These are phyloP conservation scores for Chlamydotis undulata DNA, from an alignment of 2,113 vertebrate species.

Conservation along the genomic window DNA sequence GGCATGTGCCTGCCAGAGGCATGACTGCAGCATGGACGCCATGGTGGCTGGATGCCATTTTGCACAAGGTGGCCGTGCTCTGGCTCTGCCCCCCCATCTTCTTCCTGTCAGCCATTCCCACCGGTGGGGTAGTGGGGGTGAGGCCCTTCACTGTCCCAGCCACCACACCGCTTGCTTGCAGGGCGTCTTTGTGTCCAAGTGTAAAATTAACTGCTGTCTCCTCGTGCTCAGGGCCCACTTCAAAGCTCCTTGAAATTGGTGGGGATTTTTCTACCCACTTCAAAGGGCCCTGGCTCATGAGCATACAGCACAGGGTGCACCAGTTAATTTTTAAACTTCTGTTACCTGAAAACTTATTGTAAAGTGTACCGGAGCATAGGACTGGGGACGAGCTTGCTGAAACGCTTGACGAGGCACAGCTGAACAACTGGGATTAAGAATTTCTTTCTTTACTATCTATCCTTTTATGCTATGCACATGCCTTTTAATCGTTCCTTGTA, in stretches of 20 bases:
- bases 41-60: not conserved
- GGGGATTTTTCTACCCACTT: slow-evolving; percentile 22
- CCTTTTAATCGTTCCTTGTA: not conserved
- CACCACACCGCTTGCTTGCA: rapidly evolving
- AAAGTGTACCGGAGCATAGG: not conserved
- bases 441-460: not conserved
- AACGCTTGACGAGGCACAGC: not conserved
- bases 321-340: slow-evolving; percentile 62
- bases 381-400: not conserved
- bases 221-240: not conserved
- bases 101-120: rapidly evolving
- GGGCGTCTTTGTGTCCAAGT: rapidly evolving
- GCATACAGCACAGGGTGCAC: not conserved
- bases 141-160: rapidly evolving
- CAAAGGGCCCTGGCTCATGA: slow-evolving; percentile 9
- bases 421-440: not conserved
- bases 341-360: slow-evolving; percentile 32
- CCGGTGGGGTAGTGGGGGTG: rapidly evolving
- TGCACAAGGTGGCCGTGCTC: rapidly evolving
- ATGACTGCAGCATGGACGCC: rapidly evolving
- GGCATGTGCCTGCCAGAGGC: not conserved
- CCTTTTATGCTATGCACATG: not conserved
- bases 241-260: slow-evolving; percentile 2
- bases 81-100: not conserved
- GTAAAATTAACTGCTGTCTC: not conserved